phyloP scores from a whole-genome alignment of 2,797 vertebrate species.

The Clarias fuscus region DNA sequence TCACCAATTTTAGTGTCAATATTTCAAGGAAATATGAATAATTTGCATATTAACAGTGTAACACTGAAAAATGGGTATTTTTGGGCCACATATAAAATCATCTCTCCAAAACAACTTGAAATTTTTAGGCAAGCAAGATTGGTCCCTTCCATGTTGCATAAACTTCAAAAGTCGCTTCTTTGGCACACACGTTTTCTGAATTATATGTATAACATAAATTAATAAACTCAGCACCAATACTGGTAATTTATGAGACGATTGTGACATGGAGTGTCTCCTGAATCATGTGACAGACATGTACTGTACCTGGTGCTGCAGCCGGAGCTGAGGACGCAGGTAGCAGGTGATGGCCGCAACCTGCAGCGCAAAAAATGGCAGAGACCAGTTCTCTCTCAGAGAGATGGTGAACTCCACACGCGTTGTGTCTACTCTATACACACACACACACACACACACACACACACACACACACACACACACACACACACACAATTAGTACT shows the following conservation, averaged over 20 bases:
- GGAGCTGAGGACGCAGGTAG: slow-evolving; percentile 83
- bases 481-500: neutral
- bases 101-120: no score
- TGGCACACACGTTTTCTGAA: no score
- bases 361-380: slow-evolving; percentile 91
- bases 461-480: slow-evolving; percentile 32
- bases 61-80: no score
- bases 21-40: no score
- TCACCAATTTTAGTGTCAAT: no score
- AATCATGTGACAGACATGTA: neutral
- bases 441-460: slow-evolving; percentile 25
- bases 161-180: no score
- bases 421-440: slow-evolving; percentile 83
- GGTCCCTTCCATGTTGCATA: no score
- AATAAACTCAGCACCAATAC: neutral
- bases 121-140: no score
- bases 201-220: no score
- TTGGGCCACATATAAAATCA: no score
- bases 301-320: slow-evolving; percentile 78
- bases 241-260: neutral
- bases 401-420: slow-evolving; percentile 98
- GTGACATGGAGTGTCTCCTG: neutral
- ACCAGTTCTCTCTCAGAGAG: slow-evolving; percentile 97
- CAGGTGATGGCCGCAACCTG: slow-evolving; percentile 89
- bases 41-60: no score